phyloP scores from a whole-genome alignment of 2,888 invertebrate species.

The Lasioglossum villosulum region DNA sequence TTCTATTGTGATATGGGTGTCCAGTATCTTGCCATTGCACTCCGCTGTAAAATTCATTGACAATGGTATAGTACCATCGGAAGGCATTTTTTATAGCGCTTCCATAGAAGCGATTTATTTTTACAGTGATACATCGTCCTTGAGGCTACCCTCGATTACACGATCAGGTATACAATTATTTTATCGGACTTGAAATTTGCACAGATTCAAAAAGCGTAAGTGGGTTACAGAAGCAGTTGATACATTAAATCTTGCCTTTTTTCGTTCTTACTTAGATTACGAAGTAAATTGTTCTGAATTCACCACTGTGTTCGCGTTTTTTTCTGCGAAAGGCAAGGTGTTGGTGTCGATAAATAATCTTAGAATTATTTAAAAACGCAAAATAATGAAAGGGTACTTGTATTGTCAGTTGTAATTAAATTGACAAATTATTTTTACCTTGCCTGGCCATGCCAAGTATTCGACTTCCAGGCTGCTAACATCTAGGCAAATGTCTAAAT shows the following conservation, averaged over 20 bases:
- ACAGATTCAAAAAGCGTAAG: neutral
- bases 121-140: constrained; percentile 29
- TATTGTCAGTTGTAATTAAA: too few species aligned
- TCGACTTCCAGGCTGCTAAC: too few species aligned
- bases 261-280: neutral
- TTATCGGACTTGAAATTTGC: neutral
- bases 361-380: too few species aligned
- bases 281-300: neutral
- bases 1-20: constrained; percentile 37
- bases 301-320: too few species aligned
- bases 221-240: neutral
- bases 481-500: too few species aligned
- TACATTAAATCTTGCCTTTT: neutral
- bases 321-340: too few species aligned
- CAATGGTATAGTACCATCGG: constrained; percentile 14
- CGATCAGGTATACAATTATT: neutral
- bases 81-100: constrained; percentile 4
- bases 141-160: neutral
- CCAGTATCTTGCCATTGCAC: constrained; percentile 27
- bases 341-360: too few species aligned
- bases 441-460: too few species aligned
- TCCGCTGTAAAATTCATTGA: constrained; percentile 23
- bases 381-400: too few species aligned
- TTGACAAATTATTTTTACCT: too few species aligned
- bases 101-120: constrained; percentile 36